Conservation (phyloP, 2,797 vertebrate genomes). For the Gadopsis marmoratus region DNA sequence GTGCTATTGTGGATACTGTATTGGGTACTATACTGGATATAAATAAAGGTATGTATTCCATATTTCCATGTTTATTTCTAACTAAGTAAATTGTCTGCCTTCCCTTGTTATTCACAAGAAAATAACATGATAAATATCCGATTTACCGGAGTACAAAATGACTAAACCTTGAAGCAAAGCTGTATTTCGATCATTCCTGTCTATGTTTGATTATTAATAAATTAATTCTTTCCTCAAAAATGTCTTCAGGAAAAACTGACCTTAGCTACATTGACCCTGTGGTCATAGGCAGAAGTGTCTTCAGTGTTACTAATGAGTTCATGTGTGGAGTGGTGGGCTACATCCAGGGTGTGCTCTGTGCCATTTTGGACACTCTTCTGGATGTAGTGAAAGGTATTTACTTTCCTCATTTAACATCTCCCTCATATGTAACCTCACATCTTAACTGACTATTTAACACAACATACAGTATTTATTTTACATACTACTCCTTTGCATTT, state of each 20-base stretch:
- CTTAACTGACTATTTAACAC: neutral
- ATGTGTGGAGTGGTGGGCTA: constrained; percentile 49
- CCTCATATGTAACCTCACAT: constrained; percentile 9
- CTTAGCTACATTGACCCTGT: constrained; percentile 77
- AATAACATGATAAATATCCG: neutral
- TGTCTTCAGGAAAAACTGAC: constrained; percentile 65
- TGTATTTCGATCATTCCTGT: neutral
- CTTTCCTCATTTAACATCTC: constrained; percentile 3
- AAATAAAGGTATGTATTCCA: constrained; percentile 61
- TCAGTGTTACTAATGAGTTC: constrained; percentile 63
- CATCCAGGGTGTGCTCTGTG: constrained; percentile 68
- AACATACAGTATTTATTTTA: neutral
- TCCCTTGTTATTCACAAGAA: neutral
- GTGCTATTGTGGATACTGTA: constrained; percentile 57
- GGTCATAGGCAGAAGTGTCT: constrained; percentile 66
- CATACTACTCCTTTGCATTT: neutral
- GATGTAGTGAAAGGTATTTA: constrained; percentile 73
- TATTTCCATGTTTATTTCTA: neutral
- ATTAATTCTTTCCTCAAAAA: neutral
- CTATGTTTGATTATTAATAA: neutral
- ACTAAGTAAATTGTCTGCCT: neutral
- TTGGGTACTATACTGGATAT: constrained; percentile 44
- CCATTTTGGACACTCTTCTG: constrained; percentile 66
- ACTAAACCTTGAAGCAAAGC: neutral
- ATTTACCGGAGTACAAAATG: neutral